A percentile compares a stretch with the other conserved stretches of the same genome.
Conservation (phyloP, 35 echinoderm and acorn worm genomes). For the Anneissia japonica region DNA sequence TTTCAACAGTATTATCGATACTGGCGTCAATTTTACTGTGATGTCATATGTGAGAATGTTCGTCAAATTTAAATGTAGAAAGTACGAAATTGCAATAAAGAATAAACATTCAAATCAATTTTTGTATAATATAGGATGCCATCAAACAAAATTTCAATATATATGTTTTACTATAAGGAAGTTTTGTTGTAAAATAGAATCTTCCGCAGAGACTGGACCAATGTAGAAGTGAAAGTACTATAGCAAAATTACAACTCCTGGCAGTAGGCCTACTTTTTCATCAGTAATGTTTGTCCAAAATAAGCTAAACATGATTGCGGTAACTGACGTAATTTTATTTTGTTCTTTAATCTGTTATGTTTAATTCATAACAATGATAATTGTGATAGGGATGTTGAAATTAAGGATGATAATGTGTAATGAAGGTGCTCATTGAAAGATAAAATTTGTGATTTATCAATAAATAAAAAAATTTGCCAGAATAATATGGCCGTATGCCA, state of each 20-base stretch:
- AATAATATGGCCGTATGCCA: not conserved
- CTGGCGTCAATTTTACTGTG: not conserved
- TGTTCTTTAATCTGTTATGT: too few species aligned
- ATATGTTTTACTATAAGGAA: not conserved
- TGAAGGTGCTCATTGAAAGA: not conserved
- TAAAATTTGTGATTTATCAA: too few species aligned
- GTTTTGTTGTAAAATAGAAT: not conserved
- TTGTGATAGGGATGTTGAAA: not conserved
- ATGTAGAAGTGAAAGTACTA: not conserved
- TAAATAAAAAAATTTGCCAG: too few species aligned
- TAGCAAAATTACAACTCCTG: not conserved
- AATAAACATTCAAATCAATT: not conserved
- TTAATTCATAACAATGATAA: too few species aligned
- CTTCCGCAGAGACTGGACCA: not conserved
- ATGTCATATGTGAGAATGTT: not conserved
- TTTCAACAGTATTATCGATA: not conserved
- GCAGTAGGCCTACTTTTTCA: too few species aligned
- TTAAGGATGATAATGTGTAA: not conserved
- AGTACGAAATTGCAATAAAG: not conserved
- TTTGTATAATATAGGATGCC: not conserved
- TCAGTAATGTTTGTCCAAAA: too few species aligned
- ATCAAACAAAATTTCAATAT: not conserved
- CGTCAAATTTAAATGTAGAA: not conserved
- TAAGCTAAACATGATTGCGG: too few species aligned
- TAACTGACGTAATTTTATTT: too few species aligned